These are phyloP conservation scores for Chionis minor DNA, from an alignment of 2,113 vertebrate genomes.

Conservation along the genomic window DNA sequence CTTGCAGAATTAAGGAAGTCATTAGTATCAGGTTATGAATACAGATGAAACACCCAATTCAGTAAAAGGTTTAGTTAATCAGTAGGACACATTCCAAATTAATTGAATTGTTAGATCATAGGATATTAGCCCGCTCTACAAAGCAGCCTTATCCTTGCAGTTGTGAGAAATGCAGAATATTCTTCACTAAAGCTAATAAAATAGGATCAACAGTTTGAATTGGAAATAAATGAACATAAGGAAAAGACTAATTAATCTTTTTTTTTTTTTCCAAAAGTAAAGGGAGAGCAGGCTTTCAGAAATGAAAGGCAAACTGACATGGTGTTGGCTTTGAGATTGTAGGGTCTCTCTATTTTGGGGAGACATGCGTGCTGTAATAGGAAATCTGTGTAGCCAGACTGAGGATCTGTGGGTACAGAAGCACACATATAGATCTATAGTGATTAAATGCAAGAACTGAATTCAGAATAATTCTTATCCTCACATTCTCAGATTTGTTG, in stretches of 20 bases:
- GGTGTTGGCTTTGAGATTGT: neutral
- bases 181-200: neutral
- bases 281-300: neutral
- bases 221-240: neutral
- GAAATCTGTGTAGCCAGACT: neutral
- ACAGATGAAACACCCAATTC: neutral
- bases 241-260: neutral
- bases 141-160: neutral
- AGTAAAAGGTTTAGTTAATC: slow-evolving; percentile 10
- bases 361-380: accelerated
- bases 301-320: neutral
- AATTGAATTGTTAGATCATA: slow-evolving; percentile 17
- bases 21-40: slow-evolving; percentile 2
- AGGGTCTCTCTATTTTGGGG: neutral
- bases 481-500: neutral
- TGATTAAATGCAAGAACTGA: neutral
- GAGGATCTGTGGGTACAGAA: neutral
- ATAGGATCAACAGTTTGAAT: neutral
- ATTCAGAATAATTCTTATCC: neutral
- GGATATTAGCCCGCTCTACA: neutral
- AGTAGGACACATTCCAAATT: neutral
- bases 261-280: neutral
- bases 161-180: neutral
- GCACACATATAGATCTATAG: accelerated
- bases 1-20: neutral